These are phyloP conservation scores for Camponotus floridanus DNA, from an alignment of 1,140 invertebrate genomes.

Conservation along the genomic window DNA sequence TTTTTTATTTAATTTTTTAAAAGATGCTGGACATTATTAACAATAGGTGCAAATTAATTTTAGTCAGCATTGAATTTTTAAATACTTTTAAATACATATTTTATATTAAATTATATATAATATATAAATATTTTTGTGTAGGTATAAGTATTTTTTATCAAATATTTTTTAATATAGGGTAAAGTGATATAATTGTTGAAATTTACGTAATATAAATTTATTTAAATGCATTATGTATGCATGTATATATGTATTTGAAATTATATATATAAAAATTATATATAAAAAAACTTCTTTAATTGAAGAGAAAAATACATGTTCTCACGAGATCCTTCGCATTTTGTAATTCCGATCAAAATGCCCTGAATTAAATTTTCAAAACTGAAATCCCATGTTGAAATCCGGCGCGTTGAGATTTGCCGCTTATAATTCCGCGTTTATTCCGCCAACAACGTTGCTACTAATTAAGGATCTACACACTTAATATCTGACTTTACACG, in stretches of 20 bases:
- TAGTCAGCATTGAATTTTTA: neutral
- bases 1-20: neutral
- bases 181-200: neutral
- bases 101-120: neutral
- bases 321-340: constrained; percentile 1
- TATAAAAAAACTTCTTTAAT: neutral
- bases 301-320: neutral
- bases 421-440: constrained; percentile 24
- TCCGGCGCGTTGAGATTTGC: neutral
- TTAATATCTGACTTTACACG: constrained; percentile 43
- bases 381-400: constrained; percentile 13
- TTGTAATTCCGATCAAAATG: constrained; percentile 30
- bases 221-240: too few relatives aligned
- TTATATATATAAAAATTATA: neutral
- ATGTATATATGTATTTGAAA: neutral
- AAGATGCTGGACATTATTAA: neutral
- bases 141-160: neutral
- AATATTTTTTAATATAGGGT: neutral
- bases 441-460: constrained; percentile 5
- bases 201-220: neutral
- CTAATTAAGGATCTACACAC: constrained; percentile 22
- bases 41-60: neutral
- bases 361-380: constrained; percentile 26
- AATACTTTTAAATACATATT: neutral
- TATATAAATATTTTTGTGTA: neutral